phyloP scores from a whole-genome alignment of 2,888 invertebrate species.

The Ormyrus labotus region DNA sequence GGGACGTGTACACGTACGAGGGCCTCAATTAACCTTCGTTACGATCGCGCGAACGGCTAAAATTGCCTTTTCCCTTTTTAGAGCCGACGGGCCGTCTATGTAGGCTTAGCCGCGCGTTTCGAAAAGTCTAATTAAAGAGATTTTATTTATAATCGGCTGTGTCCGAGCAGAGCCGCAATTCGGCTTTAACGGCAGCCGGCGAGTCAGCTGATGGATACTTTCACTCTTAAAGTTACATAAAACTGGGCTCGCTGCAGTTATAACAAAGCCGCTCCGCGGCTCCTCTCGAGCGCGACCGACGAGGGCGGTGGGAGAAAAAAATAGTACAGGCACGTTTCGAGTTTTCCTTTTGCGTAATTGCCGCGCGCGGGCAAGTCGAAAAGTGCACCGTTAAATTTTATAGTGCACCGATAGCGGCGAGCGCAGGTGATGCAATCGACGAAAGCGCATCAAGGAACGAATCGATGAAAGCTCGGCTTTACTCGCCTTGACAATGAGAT shows the following conservation, averaged over 20 bases:
- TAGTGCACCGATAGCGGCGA: conserved; percentile 2
- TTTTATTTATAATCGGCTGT: conserved; percentile 8
- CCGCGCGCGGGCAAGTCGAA: conserved; percentile 28
- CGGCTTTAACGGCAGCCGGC: not conserved
- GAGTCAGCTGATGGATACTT: conserved; percentile 6
- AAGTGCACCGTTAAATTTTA: conserved; percentile 44
- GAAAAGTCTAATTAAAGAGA: not conserved
- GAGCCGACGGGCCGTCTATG: no score
- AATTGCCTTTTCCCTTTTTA: conserved; percentile 21
- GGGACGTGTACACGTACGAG: not conserved
- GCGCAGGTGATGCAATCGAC: conserved; percentile 37
- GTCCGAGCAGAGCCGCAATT: no score
- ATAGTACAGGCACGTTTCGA: not conserved
- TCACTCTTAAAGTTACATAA: conserved; percentile 40
- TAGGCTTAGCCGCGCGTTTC: not conserved
- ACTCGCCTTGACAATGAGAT: conserved; percentile 39
- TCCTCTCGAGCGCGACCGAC: not conserved
- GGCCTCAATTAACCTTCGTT: conserved; percentile 56
- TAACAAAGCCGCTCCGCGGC: not conserved
- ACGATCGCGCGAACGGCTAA: conserved; percentile 1
- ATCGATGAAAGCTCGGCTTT: conserved; percentile 17
- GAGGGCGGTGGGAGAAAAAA: no score
- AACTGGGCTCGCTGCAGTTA: not conserved
- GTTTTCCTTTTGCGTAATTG: conserved; percentile 25
- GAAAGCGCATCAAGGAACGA: conserved; percentile 3